phyloP scores from a whole-genome alignment of 2,888 invertebrate species.

The Alviniconcha strummeri region DNA sequence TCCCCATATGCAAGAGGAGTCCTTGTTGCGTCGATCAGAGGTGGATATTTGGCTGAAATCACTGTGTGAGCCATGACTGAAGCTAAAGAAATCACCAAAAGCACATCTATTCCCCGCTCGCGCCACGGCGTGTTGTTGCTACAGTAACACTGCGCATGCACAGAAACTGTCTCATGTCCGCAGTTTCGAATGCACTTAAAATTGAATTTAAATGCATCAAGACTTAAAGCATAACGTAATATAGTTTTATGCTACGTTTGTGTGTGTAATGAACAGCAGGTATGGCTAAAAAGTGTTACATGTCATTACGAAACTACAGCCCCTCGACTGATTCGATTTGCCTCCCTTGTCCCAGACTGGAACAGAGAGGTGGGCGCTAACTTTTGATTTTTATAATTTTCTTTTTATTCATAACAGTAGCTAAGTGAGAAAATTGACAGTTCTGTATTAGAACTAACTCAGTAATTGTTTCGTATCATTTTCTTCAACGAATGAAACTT shows the following conservation, averaged over 20 bases:
- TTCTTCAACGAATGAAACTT: too few species aligned
- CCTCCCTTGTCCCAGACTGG: background rate
- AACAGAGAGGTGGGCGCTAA: background rate
- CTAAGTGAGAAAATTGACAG: background rate
- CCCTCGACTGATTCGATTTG: too few species aligned
- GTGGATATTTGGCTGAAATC: constrained; percentile 72
- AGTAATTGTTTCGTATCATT: too few species aligned
- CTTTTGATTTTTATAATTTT: background rate
- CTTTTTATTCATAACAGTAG: background rate
- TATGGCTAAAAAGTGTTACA: too few species aligned
- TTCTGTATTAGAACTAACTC: too few species aligned
- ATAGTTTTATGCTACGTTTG: background rate
- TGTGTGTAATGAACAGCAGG: too few species aligned
- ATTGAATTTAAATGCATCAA: background rate
- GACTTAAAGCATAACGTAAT: too few species aligned
- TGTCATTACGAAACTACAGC: background rate
- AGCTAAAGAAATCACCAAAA: background rate
- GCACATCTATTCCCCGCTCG: background rate
- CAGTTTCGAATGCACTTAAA: background rate
- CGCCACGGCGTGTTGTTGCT: constrained; percentile 29
- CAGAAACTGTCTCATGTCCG: background rate
- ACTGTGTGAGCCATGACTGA: constrained; percentile 67
- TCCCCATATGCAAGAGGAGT: constrained; percentile 73
- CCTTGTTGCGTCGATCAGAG: constrained; percentile 71
- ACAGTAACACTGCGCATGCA: constrained; percentile 29